These are phyloP conservation scores for Trogon melanurus DNA, from an alignment of 2,113 vertebrate genomes.

Conservation along the genomic window DNA sequence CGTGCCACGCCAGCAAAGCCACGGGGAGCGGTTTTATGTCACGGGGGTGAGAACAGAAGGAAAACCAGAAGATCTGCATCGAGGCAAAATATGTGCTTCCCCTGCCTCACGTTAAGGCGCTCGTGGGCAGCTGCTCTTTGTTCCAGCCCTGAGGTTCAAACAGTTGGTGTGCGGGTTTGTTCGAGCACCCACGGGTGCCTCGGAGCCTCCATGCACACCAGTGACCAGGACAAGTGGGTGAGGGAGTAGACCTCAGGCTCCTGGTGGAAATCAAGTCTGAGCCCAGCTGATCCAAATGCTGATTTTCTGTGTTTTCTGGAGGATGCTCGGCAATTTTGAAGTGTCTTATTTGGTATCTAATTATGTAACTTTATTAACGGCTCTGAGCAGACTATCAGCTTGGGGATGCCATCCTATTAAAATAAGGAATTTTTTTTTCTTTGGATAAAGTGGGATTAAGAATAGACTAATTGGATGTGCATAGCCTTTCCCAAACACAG, in stretches of 20 bases:
- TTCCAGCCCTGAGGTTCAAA: not conserved
- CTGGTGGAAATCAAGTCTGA: not conserved
- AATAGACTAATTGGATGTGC: not conserved
- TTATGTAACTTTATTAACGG: not conserved
- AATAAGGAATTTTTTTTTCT: not conserved
- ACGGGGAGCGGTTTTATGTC: not conserved
- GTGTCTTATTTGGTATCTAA: not conserved
- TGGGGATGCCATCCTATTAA: not conserved
- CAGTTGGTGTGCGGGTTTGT: accelerated
- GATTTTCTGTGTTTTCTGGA: not conserved
- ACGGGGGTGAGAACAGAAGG: not conserved
- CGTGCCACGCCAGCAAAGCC: accelerated
- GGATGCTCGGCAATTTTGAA: not conserved
- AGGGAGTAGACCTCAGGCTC: not conserved
- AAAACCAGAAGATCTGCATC: accelerated
- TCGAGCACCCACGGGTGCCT: too few relatives aligned
- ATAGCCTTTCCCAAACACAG: not conserved
- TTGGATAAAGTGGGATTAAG: not conserved
- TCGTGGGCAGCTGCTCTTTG: not conserved
- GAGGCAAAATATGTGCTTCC: accelerated
- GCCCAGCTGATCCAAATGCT: not conserved
- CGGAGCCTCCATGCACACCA: not conserved
- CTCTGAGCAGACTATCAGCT: not conserved
- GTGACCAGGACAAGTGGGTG: accelerated
- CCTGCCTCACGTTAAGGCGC: accelerated